A percentile compares a stretch with the other conserved stretches of the same genome.
phyloP scores from a whole-genome alignment of 23 tunicate species.

The Diplosoma virens region DNA sequence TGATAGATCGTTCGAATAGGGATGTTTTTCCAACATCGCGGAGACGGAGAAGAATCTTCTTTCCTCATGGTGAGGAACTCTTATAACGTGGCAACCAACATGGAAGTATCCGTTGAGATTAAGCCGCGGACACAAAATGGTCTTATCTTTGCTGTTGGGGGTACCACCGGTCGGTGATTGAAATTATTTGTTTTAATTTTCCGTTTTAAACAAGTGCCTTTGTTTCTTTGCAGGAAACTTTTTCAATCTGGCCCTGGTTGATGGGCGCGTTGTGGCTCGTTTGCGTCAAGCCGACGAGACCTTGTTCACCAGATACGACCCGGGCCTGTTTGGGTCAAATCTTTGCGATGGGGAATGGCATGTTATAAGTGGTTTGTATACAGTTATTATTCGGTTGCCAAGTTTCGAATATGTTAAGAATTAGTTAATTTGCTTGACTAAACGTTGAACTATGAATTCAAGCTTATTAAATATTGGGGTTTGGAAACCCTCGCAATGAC shows the following conservation, averaged over 20 bases:
- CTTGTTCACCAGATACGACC: slow-evolving; percentile 51
- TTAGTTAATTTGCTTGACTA: too few relatives aligned
- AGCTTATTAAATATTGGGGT: too few relatives aligned
- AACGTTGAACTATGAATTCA: too few relatives aligned
- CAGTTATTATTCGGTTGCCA: too few relatives aligned
- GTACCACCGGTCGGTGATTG: slow-evolving; percentile 48
- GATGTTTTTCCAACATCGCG: slow-evolving; percentile 40
- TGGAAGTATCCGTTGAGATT: slow-evolving; percentile 67
- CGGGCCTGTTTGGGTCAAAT: slow-evolving; percentile 16
- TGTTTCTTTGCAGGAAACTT: slow-evolving; percentile 40
- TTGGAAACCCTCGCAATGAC: neutral
- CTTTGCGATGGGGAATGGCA: slow-evolving; percentile 91
- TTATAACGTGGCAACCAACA: slow-evolving; percentile 47
- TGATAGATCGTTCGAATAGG: slow-evolving; percentile 19
- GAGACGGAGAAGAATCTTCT: slow-evolving; percentile 15
- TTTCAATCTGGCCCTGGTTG: slow-evolving; percentile 65
- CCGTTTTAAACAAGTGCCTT: neutral
- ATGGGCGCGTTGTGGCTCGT: slow-evolving; percentile 58
- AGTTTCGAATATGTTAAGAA: too few relatives aligned
- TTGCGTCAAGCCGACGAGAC: slow-evolving; percentile 67
- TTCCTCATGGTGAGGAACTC: slow-evolving; percentile 30
- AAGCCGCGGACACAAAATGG: slow-evolving; percentile 61
- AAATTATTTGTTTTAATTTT: neutral
- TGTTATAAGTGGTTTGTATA: slow-evolving; percentile 45
- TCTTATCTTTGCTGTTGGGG: slow-evolving; percentile 59